Evolutionary conservation across 2,113 vertebrate species (phyloP).

Genomic region (Cynopterus brachyotis): DNA sequence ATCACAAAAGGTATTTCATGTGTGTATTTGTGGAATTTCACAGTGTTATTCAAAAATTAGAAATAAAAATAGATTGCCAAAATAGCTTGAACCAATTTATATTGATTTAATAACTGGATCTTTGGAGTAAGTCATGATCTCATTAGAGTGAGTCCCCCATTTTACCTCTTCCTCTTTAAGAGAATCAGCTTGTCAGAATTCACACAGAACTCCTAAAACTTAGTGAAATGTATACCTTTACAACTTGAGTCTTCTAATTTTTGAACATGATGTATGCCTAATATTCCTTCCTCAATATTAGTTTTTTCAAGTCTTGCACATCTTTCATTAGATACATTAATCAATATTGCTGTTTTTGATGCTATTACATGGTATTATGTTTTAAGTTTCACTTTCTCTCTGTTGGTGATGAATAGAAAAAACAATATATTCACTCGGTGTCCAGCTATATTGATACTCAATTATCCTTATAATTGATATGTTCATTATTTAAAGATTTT

Average conservation of each 20-base stretch:
- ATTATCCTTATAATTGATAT: not conserved
- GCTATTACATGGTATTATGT: not conserved
- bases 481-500: not conserved
- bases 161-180: not conserved
- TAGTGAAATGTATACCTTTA: not conserved
- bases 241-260: not conserved
- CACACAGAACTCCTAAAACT: not conserved
- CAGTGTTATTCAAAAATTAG: not conserved
- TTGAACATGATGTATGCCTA: not conserved
- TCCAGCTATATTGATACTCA: not conserved
- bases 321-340: not conserved
- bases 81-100: not conserved
- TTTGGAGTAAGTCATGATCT: not conserved
- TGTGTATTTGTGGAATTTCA: not conserved
- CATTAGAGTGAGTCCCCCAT: not conserved
- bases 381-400: not conserved
- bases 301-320: not conserved
- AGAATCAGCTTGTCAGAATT: not conserved
- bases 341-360: not conserved
- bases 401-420: not conserved
- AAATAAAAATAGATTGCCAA: not conserved
- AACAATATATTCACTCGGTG: not conserved
- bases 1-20: not conserved
- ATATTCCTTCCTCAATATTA: not conserved
- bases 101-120: not conserved